Percentiles rank a stretch among this genome's conserved stretches.
phyloP scores from a whole-genome alignment of 2,888 invertebrate species.

The Margaritifera margaritifera region DNA sequence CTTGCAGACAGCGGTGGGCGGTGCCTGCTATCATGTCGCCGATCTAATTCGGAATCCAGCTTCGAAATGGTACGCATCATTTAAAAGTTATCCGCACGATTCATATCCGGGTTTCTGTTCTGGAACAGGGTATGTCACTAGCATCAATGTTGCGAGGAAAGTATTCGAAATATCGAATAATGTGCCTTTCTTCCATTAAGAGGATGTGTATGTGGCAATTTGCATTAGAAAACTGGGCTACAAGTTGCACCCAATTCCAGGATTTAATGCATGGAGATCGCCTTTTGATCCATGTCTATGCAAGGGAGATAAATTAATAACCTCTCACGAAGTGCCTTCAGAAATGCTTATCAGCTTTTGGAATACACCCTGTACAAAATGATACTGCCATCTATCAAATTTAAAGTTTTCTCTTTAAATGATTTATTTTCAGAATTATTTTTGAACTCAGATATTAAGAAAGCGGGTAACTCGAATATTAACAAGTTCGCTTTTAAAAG shows the following conservation, averaged over 20 bases:
- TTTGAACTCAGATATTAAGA: too few species aligned
- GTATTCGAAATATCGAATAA: too few species aligned
- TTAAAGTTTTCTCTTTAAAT: too few species aligned
- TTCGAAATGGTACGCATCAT: slow-evolving; percentile 60
- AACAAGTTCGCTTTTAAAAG: too few species aligned
- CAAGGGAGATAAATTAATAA: slow-evolving; percentile 31
- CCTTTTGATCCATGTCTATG: slow-evolving; percentile 35
- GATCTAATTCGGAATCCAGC: slow-evolving; percentile 40
- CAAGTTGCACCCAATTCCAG: slow-evolving; percentile 25
- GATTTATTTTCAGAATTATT: too few species aligned
- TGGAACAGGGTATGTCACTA: slow-evolving; percentile 57
- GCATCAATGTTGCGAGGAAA: slow-evolving; percentile 8
- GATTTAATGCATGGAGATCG: slow-evolving; percentile 38
- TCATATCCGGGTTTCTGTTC: slow-evolving; percentile 61
- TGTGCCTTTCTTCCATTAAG: slow-evolving; percentile 57
- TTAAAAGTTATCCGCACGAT: slow-evolving; percentile 41
- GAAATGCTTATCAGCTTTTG: too few species aligned
- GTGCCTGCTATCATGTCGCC: slow-evolving; percentile 31
- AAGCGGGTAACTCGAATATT: too few species aligned
- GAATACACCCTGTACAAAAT: too few species aligned
- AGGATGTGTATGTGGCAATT: slow-evolving; percentile 58
- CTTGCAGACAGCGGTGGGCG: slow-evolving; percentile 39
- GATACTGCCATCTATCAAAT: too few species aligned
- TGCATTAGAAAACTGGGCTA: slow-evolving; percentile 47
- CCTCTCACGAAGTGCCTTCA: slow-evolving; percentile 26